A percentile compares a stretch with the other conserved stretches of the same genome.
Conservation (phyloP, 2,888 invertebrate species). For the Phalera bucephala region DNA sequence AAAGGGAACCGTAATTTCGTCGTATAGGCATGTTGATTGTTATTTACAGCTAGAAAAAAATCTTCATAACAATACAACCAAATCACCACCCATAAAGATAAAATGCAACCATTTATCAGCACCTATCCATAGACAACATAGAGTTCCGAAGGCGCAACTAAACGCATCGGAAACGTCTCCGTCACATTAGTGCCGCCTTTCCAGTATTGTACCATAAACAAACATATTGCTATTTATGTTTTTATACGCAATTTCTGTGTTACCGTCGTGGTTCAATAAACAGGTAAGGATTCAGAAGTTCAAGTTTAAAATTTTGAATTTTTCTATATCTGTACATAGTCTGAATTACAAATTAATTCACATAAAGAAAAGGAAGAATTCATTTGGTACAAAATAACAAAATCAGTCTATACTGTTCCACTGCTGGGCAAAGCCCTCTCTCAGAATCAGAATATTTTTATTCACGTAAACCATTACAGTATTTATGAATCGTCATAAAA, state of each 20-base stretch:
- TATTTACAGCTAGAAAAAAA: background rate
- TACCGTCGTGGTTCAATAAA: background rate
- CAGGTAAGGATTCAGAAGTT: background rate
- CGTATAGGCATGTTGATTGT: too few species aligned
- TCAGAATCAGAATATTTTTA: too few species aligned
- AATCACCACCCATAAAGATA: slow-evolving; percentile 18
- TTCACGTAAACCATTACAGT: too few species aligned
- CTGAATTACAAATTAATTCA: too few species aligned
- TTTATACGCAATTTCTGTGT: background rate
- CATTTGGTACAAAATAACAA: too few species aligned
- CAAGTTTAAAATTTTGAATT: too few species aligned
- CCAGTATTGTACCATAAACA: background rate
- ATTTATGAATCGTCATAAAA: too few species aligned
- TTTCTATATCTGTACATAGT: too few species aligned
- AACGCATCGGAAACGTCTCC: background rate
- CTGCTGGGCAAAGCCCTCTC: too few species aligned
- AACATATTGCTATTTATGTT: background rate
- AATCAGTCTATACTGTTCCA: too few species aligned
- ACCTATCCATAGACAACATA: slow-evolving; percentile 7
- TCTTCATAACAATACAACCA: slow-evolving; percentile 2
- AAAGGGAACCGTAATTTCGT: too few species aligned
- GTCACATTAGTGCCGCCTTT: background rate
- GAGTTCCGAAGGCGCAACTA: background rate
- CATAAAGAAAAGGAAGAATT: too few species aligned
- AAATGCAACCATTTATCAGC: slow-evolving; percentile 14